Evolutionary conservation across 2,888 invertebrate genomes (phyloP).

Genomic region (Parnassius mnemosyne): DNA sequence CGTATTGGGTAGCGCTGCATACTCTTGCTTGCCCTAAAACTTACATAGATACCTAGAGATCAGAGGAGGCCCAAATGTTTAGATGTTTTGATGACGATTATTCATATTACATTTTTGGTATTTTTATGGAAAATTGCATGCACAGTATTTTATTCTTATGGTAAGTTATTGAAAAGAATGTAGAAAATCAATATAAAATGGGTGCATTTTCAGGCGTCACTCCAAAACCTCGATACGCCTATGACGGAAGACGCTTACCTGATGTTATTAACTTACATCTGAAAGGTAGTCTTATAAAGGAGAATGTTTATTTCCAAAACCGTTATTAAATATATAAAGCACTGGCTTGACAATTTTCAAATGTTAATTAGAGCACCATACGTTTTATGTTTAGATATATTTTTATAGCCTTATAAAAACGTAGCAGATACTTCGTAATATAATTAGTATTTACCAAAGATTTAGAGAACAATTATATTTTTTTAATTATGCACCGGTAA

Average conservation of each 20-base stretch:
- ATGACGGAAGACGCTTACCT: slow-evolving; percentile 69
- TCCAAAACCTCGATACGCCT: slow-evolving; percentile 63
- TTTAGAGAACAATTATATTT: neutral
- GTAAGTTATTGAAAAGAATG: too few species aligned
- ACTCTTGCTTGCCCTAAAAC: too few species aligned
- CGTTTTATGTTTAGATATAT: slow-evolving; percentile 6
- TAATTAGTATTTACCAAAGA: neutral
- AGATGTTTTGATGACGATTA: neutral
- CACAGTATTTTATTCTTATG: too few species aligned
- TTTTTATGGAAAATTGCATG: neutral
- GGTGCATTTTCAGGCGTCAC: slow-evolving; percentile 51
- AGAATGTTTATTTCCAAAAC: slow-evolving; percentile 5
- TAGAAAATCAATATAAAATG: slow-evolving; percentile 13
- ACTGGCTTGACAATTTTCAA: slow-evolving; percentile 21
- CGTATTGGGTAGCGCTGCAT: too few species aligned
- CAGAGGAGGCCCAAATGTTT: too few species aligned
- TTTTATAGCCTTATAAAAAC: neutral
- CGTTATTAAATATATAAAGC: slow-evolving; percentile 13
- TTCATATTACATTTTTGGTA: neutral
- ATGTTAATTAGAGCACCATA: slow-evolving; percentile 15
- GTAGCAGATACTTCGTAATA: neutral
- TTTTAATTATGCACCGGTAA: neutral
- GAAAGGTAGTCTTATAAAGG: slow-evolving; percentile 58
- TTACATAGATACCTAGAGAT: too few species aligned
- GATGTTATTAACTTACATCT: slow-evolving; percentile 72